Percentiles rank a stretch among this genome's conserved stretches.
Conservation (phyloP, 2,888 invertebrate species). For the Orthosia cruda region DNA sequence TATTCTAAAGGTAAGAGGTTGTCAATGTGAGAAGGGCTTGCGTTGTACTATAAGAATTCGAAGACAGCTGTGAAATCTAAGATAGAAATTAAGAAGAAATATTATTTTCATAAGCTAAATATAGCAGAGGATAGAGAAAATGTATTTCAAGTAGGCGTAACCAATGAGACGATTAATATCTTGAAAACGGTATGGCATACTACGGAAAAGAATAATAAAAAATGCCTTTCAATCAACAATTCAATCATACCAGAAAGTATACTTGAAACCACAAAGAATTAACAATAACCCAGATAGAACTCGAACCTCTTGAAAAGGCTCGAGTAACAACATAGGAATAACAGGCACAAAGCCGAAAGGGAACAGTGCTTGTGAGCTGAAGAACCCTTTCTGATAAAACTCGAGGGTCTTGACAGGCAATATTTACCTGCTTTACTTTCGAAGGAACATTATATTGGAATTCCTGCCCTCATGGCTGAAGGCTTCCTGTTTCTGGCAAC, state of each 20-base stretch:
- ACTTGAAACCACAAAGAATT: constrained; percentile 54
- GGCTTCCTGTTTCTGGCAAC: constrained; percentile 37
- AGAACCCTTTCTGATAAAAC: constrained; percentile 61
- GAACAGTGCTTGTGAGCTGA: constrained; percentile 44
- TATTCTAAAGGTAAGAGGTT: constrained; percentile 17
- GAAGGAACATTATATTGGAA: constrained; percentile 62
- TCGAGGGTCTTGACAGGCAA: constrained; percentile 53
- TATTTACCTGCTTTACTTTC: constrained; percentile 63
- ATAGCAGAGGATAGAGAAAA: background rate
- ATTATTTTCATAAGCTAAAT: constrained; percentile 4
- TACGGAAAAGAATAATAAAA: constrained; percentile 1
- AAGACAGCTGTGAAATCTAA: background rate
- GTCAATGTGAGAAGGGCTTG: constrained; percentile 3
- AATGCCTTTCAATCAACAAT: background rate
- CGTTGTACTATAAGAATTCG: background rate
- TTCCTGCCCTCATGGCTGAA: constrained; percentile 30
- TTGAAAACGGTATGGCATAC: background rate
- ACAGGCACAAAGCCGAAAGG: constrained; percentile 51
- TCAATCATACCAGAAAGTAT: constrained; percentile 13
- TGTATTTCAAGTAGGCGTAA: background rate
- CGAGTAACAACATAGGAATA: constrained; percentile 50
- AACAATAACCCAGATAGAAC: constrained; percentile 53
- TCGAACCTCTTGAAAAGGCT: constrained; percentile 36
- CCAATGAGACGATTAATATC: background rate
- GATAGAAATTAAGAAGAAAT: background rate